These are phyloP conservation scores for Drosophila prostipennis DNA, from an alignment of 2,888 invertebrate genomes.

Conservation along the genomic window DNA sequence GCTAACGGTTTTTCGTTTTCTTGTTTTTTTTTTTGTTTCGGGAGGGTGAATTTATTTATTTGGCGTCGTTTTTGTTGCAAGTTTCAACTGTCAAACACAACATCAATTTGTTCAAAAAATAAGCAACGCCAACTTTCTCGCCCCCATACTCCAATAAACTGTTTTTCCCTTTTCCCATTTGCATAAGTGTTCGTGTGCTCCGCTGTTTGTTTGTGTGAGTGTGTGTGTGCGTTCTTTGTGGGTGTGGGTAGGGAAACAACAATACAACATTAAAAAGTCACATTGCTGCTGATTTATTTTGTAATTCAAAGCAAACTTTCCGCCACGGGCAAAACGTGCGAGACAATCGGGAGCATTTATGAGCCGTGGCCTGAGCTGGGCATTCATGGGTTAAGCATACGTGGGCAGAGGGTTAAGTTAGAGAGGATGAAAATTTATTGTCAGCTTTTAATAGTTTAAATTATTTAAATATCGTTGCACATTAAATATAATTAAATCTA, in stretches of 20 bases:
- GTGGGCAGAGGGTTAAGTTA: background rate
- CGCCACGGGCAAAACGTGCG: constrained; percentile 64
- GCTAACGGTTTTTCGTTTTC: constrained; percentile 22
- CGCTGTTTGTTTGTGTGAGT: constrained; percentile 12
- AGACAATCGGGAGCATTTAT: constrained; percentile 65
- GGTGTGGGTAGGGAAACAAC: constrained; percentile 49
- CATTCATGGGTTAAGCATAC: constrained; percentile 20
- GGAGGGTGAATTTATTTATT: constrained; percentile 64
- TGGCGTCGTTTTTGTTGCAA: constrained; percentile 49
- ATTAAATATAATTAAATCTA: too few species aligned
- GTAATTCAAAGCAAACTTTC: constrained; percentile 72
- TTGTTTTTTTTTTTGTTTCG: background rate
- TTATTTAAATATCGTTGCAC: background rate
- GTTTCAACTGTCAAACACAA: constrained; percentile 73
- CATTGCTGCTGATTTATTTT: constrained; percentile 79
- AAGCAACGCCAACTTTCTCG: constrained; percentile 71
- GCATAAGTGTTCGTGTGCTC: constrained; percentile 40
- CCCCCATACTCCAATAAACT: constrained; percentile 63
- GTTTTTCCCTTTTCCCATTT: constrained; percentile 53
- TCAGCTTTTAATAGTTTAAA: background rate
- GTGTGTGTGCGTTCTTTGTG: constrained; percentile 15
- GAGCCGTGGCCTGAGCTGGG: constrained; percentile 49
- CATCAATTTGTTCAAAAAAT: constrained; percentile 80
- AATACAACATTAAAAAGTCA: constrained; percentile 78
- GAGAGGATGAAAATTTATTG: too few species aligned